phyloP scores from a whole-genome alignment of 1,140 invertebrate genomes.

The Bilobella aurantiaca region DNA sequence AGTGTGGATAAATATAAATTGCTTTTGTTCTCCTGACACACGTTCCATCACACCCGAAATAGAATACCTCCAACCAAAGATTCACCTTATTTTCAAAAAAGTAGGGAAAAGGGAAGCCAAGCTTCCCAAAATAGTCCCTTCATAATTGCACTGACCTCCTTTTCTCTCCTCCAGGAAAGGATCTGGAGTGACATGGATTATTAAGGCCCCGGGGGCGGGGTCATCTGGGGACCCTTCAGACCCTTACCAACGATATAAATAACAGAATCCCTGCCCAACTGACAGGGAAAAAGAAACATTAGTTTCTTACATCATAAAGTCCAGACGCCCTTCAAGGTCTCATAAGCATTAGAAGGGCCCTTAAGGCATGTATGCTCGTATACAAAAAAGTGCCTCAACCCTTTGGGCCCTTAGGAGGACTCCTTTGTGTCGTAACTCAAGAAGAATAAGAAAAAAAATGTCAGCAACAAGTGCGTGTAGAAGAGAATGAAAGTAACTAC shows the following conservation, averaged over 20 bases:
- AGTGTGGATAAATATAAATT: no score
- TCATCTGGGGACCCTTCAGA: not conserved
- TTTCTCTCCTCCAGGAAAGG: not conserved
- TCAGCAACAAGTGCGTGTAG: not conserved
- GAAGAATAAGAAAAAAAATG: not conserved
- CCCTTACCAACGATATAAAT: not conserved
- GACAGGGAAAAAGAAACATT: not conserved
- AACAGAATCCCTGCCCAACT: not conserved
- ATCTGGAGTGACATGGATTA: not conserved
- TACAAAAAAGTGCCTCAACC: not conserved
- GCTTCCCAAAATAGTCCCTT: not conserved
- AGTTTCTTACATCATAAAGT: not conserved
- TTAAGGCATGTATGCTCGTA: not conserved
- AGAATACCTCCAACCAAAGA: not conserved
- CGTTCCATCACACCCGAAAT: not conserved
- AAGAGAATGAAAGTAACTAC: no score
- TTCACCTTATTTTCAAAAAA: not conserved
- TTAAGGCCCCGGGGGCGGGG: not conserved
- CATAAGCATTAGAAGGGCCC: not conserved
- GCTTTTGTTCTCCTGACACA: not conserved
- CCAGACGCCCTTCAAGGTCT: conserved; percentile 2
- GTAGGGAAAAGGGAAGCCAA: not conserved
- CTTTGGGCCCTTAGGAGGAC: not conserved
- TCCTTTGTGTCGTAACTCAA: no score
- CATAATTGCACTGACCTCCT: not conserved